Base-by-base conservation (phyloP, 2,888 invertebrate genomes). In the Dasypolia templi region DNA sequence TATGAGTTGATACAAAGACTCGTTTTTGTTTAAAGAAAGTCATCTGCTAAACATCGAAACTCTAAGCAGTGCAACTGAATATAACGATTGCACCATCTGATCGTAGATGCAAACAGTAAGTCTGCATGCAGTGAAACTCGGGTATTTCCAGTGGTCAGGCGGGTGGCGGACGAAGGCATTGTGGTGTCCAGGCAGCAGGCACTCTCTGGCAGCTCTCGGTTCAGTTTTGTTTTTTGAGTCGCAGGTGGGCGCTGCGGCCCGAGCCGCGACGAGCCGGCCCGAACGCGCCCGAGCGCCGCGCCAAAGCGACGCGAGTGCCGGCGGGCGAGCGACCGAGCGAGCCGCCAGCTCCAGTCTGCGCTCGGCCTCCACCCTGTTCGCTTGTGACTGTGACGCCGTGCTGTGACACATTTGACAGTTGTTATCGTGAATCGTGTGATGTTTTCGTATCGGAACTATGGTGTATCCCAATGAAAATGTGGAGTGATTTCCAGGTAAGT, bases 401-500 rank as follows among this genome's bases (percentile, higher is more conserved):
- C 93, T 92, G 92, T 94, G 94, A 94, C 94, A 93, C 86, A 92
- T 93, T 94, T 95, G 95, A 96, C 96, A 96, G 96, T 95, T 95
- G 95, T 95, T 95, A 94, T 95, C 96, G 96, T 96, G 95, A 92
- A 69, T 94, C 95, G 94, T 95, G 96, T 95, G 90, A 96, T 96
- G 96, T 96, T 96, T 95, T 96, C 94, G 92, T 95, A 93, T 95
- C 91, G 96, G 95, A 96, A 96, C 95, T 96, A 96, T 96, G 96
- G 94, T 96, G 95, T 94, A 96, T 96, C 94, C 96, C 94, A 91
- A 96, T 96, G 96, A 96, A 96, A 94, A 96, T 96, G 96, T 96
- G 96, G 96, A 96, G 96, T 96, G 96, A 96, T 94, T 96, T 96
- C 90, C 96, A 96, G 95, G 96, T 96, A 89, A 95, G 96, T 89